These are phyloP conservation scores for Volucella zonaria DNA, from an alignment of 2,888 invertebrate genomes.

Conservation along the genomic window DNA sequence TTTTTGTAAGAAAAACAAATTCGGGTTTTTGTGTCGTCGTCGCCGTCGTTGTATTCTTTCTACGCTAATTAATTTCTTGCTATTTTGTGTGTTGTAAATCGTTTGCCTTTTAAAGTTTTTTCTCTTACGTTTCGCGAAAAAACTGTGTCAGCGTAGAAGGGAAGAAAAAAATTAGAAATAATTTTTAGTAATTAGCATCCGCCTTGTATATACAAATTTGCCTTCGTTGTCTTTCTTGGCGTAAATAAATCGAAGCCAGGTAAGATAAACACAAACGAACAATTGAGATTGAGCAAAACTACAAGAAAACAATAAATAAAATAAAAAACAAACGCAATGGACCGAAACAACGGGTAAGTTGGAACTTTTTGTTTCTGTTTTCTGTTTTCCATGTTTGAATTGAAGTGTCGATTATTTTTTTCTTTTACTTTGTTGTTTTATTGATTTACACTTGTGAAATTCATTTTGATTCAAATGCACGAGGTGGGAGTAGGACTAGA, in stretches of 20 bases:
- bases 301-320: constrained; percentile 41
- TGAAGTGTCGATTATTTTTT: too few relatives aligned
- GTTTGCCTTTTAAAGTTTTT: constrained; percentile 3
- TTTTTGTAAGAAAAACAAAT: constrained; percentile 28
- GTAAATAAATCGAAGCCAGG: constrained; percentile 19
- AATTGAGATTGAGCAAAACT: constrained; percentile 19
- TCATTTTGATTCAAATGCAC: not conserved
- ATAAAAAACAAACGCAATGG: constrained; percentile 76
- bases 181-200: constrained; percentile 62
- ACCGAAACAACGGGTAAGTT: constrained; percentile 81
- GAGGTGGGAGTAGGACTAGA: not conserved
- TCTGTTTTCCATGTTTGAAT: not conserved
- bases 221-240: constrained; percentile 52
- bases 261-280: constrained; percentile 49
- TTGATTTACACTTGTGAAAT: constrained; percentile 34
- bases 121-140: constrained; percentile 19
- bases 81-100: constrained; percentile 27
- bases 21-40: constrained; percentile 13
- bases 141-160: constrained; percentile 58
- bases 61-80: constrained; percentile 21
- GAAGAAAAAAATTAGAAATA: too few relatives aligned
- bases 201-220: constrained; percentile 41
- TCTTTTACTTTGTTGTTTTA: not conserved
- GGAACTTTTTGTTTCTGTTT: not conserved
- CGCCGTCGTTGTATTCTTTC: not conserved